phyloP scores from a whole-genome alignment of 2,888 invertebrate genomes.

The Phlogophora meticulosa region DNA sequence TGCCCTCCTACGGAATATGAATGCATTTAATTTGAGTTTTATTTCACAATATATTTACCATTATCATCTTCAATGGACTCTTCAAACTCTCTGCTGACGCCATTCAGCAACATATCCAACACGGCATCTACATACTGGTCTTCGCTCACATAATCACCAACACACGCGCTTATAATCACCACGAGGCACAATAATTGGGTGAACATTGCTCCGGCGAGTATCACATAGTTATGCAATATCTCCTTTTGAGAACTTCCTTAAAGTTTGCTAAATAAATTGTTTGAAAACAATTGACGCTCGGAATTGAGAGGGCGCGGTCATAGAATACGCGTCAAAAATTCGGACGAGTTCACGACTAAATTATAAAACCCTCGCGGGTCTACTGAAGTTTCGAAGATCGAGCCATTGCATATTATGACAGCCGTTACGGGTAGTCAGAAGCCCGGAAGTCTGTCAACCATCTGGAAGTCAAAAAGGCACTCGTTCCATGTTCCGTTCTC shows the following conservation, averaged over 20 bases:
- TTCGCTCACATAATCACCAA: conserved; percentile 44
- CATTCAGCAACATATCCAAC: conserved; percentile 74
- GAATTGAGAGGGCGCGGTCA: conserved; percentile 16
- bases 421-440: too few relatives aligned
- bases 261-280: conserved; percentile 24
- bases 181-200: conserved; percentile 45
- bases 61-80: conserved; percentile 53
- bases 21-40: too few relatives aligned
- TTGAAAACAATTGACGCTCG: conserved; percentile 17
- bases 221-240: conserved; percentile 34
- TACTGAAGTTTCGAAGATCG: too few relatives aligned
- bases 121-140: conserved; percentile 72
- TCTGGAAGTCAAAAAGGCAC: too few relatives aligned
- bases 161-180: conserved; percentile 44
- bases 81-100: conserved; percentile 59
- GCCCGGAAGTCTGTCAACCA: too few relatives aligned
- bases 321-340: background rate
- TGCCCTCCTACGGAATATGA: too few relatives aligned
- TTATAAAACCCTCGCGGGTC: too few relatives aligned
- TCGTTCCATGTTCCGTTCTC: too few relatives aligned
- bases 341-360: too few relatives aligned
- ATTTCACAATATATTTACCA: conserved; percentile 55
- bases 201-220: conserved; percentile 51
- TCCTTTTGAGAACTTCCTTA: conserved; percentile 12
- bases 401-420: too few relatives aligned